Conservation (phyloP, 2,113 vertebrate species). For the Anguilla japonica region DNA sequence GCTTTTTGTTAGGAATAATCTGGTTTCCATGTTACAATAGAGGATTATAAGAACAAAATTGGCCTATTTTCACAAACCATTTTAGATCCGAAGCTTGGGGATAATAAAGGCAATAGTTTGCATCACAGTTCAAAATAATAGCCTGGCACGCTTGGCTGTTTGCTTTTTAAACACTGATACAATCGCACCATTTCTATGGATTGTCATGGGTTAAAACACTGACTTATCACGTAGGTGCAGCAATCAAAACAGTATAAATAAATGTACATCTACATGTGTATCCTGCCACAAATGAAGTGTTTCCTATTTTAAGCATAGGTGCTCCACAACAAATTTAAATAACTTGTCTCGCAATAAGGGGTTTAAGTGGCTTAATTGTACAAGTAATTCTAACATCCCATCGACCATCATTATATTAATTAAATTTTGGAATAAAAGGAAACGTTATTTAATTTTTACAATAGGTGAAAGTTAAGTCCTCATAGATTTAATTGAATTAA, state of each 20-base stretch:
- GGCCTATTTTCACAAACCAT: neutral
- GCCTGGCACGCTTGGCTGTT: constrained; percentile 9
- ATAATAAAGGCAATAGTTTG: neutral
- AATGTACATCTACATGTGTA: neutral
- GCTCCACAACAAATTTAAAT: too few species aligned
- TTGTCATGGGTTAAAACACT: neutral
- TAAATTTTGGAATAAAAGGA: too few species aligned
- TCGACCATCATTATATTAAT: too few species aligned
- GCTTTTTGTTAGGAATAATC: neutral
- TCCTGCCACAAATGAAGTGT: too few species aligned
- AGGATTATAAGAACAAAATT: neutral
- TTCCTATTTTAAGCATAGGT: neutral
- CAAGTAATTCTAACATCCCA: too few species aligned
- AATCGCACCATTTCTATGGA: neutral
- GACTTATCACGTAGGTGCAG: neutral
- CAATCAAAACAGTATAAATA: neutral
- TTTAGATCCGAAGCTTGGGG: neutral
- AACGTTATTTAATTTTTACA: too few species aligned
- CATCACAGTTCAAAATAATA: constrained; percentile 5
- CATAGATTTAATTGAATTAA: too few species aligned
- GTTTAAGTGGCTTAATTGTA: too few species aligned
- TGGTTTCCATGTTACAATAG: too few species aligned
- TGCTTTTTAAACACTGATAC: constrained; percentile 16
- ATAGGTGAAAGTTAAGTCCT: too few species aligned
- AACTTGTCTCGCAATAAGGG: too few species aligned